A percentile compares a stretch with the other conserved stretches of the same genome.
Conservation (phyloP, 2,797 vertebrate species). For the Tapirus indicus region DNA sequence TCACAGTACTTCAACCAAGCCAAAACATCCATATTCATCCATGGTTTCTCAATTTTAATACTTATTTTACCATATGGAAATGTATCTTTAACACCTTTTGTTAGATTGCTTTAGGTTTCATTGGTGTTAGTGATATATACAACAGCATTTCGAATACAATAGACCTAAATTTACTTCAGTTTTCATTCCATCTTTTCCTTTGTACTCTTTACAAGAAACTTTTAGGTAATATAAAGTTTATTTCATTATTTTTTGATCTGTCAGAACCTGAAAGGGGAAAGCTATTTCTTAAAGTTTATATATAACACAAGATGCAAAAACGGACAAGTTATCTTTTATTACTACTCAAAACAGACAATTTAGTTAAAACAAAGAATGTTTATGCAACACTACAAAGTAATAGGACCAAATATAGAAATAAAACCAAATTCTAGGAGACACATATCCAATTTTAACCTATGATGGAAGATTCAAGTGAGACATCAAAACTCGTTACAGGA, state of each 20-base stretch:
- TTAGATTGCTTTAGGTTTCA: neutral
- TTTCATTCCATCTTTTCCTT: neutral
- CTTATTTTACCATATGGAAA: neutral
- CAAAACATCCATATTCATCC: neutral
- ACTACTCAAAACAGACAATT: slow-evolving; percentile 60
- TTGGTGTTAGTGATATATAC: neutral
- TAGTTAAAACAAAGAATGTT: slow-evolving; percentile 56
- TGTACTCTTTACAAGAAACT: neutral
- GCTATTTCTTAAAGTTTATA: neutral
- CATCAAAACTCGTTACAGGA: neutral
- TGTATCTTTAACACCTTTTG: neutral
- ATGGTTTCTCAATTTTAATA: neutral
- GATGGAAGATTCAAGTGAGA: neutral
- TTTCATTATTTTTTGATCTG: neutral
- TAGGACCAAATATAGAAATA: neutral
- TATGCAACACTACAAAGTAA: slow-evolving; percentile 50
- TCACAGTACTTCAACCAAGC: neutral
- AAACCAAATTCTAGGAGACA: neutral
- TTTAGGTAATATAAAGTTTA: neutral
- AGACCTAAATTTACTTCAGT: neutral
- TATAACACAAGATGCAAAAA: neutral
- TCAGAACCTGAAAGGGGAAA: neutral
- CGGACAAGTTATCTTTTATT: neutral
- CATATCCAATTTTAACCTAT: neutral
- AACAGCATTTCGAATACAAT: neutral